A percentile compares a stretch with the other conserved stretches of the same genome.
These are phyloP conservation scores for Haplochromis vanheusdeni DNA, from an alignment of 2,113 vertebrate species.

Conservation along the genomic window DNA sequence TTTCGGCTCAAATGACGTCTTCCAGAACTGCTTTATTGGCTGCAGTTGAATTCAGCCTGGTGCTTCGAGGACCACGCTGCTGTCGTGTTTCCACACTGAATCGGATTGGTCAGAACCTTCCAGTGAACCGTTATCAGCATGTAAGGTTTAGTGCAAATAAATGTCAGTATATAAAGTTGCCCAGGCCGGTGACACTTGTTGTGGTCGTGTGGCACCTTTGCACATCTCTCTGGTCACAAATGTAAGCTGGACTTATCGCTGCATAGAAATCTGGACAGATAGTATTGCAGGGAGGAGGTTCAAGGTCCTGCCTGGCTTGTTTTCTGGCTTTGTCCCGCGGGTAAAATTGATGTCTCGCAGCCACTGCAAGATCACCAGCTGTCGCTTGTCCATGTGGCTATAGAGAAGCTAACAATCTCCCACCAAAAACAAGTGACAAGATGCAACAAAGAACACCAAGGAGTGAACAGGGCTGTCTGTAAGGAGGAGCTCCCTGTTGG, in stretches of 20 bases:
- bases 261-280: constrained; percentile 19
- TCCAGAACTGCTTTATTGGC: constrained; percentile 2
- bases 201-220: background rate
- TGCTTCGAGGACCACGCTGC: background rate
- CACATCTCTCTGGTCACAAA: background rate
- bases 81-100: background rate
- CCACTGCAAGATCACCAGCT: constrained; percentile 65
- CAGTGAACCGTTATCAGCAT: background rate
- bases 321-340: constrained; percentile 38
- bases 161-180: background rate
- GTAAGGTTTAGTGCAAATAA: background rate
- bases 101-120: background rate
- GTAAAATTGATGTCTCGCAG: constrained; percentile 66
- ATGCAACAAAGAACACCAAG: constrained; percentile 63
- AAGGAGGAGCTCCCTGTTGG: constrained; percentile 53
- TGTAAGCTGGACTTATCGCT: background rate
- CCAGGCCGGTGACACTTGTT: background rate
- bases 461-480: constrained; percentile 59
- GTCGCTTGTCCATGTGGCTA: constrained; percentile 59
- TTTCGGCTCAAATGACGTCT: background rate
- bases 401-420: constrained; percentile 73
- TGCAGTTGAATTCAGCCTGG: background rate
- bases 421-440: constrained; percentile 67
- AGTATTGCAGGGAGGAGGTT: constrained; percentile 20
- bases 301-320: constrained; percentile 43